Conservation (phyloP, 2,113 vertebrate genomes). For the Zosterops lateralis region DNA sequence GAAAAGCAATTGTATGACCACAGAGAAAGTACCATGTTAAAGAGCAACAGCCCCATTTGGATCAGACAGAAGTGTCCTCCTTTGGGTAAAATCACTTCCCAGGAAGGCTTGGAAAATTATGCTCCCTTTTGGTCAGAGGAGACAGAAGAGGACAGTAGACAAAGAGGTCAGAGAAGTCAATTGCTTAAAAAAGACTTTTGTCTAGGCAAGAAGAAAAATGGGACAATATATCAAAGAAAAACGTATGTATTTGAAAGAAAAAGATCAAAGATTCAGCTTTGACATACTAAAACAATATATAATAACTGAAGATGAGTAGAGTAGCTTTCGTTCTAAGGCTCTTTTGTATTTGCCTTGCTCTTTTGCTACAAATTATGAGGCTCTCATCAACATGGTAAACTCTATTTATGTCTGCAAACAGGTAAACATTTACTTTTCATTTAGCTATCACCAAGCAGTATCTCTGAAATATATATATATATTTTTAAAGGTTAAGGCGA, state of each 20-base stretch:
- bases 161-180: neutral
- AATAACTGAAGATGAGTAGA: neutral
- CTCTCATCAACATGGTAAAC: neutral
- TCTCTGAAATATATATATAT: neutral
- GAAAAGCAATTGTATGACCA: neutral
- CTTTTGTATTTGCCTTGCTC: neutral
- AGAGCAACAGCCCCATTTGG: neutral
- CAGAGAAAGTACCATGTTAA: neutral
- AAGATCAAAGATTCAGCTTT: neutral
- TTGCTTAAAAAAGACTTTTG: neutral
- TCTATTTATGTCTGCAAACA: neutral
- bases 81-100: neutral
- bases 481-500: neutral
- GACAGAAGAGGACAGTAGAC: neutral
- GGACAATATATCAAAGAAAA: neutral
- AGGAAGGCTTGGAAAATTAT: neutral
- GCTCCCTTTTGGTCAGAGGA: fast-evolving
- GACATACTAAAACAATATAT: neutral
- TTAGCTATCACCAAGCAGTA: neutral
- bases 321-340: neutral
- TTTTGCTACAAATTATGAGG: slow-evolving; percentile 2
- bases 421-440: neutral
- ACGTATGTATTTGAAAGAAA: neutral
- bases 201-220: neutral
- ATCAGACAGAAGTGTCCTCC: neutral